Base-by-base conservation (phyloP, 1,140 invertebrate genomes). In the Caligus rogercresseyi region DNA sequence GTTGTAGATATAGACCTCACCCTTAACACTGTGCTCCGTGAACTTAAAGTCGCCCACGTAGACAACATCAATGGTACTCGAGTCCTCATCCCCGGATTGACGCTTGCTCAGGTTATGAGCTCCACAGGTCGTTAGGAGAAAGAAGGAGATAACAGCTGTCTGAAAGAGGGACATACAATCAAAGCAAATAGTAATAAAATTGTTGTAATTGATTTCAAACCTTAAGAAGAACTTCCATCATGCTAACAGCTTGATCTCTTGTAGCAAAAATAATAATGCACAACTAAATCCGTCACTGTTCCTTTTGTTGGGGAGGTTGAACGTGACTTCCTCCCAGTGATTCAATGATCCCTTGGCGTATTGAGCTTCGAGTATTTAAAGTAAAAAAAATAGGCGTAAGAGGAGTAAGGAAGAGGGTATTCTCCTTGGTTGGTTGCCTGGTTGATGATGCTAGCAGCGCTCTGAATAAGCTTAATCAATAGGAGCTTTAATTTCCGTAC, bases 1-100 rank as follows among this genome's bases (percentile, higher is more conserved):
- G 25, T 63, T 56, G 21, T 23, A 59, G 21, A 25, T 55, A 18
- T 55, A 63, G 19, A 63, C 24, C 54, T 57, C 26, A 13, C 57
- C 57, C 18, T 31, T 60, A 21, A 60, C 57, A 19, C 24, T 18
- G 26, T 60, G 57, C 18, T 25, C 18, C 15, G 57, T 25, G 15
- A 16, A 18, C 24, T 18, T 25, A 25, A 60, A 31, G 15, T 25
- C 26, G 13, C 57, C 57, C n/a, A 60, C 26, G 2, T 20, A 25
- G 54, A 25, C 24, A n/a, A 56, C 54, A 21, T 56, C 54, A 3
- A 56, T 56, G 19, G 54, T 56, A n/a, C n/a, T 43, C 7, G 31
- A 43, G n/a, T 43, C 31, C n/a, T 43, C 31, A 11, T 43, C 31
- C 7, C n/a, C 31, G 7, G 31, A 7, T 43, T 43, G 31, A 11